Evolutionary conservation across 2,113 vertebrate species (phyloP).

Genomic region (Balaenoptera acutorostrata): DNA sequence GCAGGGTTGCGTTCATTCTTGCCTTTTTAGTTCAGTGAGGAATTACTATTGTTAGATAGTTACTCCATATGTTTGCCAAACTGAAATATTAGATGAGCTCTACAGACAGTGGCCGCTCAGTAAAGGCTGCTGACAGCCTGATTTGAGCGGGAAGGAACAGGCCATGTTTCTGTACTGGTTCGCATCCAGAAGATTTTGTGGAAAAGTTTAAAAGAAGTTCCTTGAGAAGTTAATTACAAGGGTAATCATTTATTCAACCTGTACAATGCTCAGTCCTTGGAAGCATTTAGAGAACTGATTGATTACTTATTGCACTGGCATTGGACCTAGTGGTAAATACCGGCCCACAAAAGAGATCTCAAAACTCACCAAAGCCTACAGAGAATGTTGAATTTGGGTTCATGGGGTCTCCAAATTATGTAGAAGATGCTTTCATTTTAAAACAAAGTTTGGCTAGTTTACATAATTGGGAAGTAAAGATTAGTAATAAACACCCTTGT

Average conservation of each 20-base stretch:
- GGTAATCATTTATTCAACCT: slow-evolving; percentile 37
- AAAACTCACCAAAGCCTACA: background rate
- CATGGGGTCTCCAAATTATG: background rate
- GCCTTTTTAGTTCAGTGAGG: slow-evolving; percentile 39
- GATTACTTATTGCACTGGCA: background rate
- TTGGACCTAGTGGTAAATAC: slow-evolving; percentile 28
- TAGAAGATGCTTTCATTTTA: slow-evolving; percentile 38
- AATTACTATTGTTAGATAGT: background rate
- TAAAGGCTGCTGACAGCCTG: background rate
- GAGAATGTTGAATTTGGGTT: slow-evolving; percentile 15
- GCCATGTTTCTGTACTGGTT: background rate
- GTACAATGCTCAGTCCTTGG: background rate
- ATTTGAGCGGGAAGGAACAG: background rate
- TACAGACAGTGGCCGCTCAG: background rate
- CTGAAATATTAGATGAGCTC: slow-evolving; percentile 11
- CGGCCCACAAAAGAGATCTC: slow-evolving; percentile 30
- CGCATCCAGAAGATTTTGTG: background rate
- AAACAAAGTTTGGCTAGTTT: background rate
- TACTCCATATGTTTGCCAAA: slow-evolving; percentile 47
- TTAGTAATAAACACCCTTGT: background rate
- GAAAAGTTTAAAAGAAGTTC: slow-evolving; percentile 58
- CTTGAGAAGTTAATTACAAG: slow-evolving; percentile 65
- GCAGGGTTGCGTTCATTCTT: slow-evolving; percentile 42
- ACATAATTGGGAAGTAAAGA: background rate
- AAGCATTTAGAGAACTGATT: background rate